phyloP scores from a whole-genome alignment of 2,113 vertebrate species.

The Ursus arctos region DNA sequence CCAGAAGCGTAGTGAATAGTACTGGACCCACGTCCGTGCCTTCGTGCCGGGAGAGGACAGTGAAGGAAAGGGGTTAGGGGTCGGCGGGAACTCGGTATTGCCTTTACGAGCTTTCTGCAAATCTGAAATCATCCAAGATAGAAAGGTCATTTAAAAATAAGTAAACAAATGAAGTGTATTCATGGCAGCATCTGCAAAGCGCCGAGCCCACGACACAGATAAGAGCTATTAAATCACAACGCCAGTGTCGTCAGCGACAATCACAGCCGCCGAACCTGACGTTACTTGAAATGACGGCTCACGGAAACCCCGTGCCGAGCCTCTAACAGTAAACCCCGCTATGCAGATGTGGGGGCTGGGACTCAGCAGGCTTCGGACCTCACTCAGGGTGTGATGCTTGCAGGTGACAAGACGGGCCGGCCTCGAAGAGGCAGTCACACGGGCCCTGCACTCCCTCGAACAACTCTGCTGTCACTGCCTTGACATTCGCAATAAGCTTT shows the following conservation, averaged over 20 bases:
- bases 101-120: background rate
- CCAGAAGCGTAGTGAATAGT: accelerated
- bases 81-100: accelerated
- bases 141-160: background rate
- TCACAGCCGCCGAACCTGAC: accelerated
- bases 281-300: accelerated
- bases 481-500: background rate
- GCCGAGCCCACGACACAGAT: accelerated
- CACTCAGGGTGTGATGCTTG: accelerated
- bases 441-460: accelerated
- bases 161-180: background rate
- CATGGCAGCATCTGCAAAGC: background rate
- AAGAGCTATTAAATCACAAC: accelerated
- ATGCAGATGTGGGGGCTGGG: background rate
- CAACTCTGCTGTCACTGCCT: background rate
- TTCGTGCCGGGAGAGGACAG: accelerated
- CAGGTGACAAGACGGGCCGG: accelerated
- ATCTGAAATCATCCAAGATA: background rate
- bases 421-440: too few species aligned
- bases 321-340: background rate
- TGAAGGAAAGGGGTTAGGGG: accelerated
- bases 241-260: accelerated
- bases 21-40: accelerated
- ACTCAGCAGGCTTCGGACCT: too few species aligned
- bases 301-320: accelerated